Evolutionary conservation across 2,888 invertebrate species (phyloP).

Genomic region (Pogonocherus hispidulus): DNA sequence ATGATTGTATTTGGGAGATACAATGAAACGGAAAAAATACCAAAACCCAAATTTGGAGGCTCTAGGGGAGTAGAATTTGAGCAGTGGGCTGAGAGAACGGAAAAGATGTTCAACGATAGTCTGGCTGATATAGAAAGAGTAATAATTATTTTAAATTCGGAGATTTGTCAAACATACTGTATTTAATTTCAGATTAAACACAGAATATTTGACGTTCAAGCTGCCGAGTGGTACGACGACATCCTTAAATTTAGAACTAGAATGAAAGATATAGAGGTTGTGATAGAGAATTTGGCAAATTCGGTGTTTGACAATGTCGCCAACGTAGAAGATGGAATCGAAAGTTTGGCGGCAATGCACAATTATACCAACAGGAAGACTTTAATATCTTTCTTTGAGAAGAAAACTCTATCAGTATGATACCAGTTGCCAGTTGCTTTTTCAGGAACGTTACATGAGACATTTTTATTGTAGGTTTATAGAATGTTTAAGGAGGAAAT

Average conservation of each 20-base stretch:
- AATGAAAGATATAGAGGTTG: constrained; percentile 79
- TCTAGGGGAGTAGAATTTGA: constrained; percentile 79
- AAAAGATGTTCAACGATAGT: constrained; percentile 79
- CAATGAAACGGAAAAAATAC: constrained; percentile 80
- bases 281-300: constrained; percentile 86
- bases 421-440: background rate
- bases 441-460: background rate
- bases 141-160: too few species aligned
- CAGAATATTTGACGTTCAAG: constrained; percentile 83
- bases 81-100: constrained; percentile 78
- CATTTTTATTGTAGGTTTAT: constrained; percentile 73
- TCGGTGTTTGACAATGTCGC: constrained; percentile 84
- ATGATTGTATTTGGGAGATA: constrained; percentile 89
- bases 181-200: constrained; percentile 71
- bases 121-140: constrained; percentile 73
- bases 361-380: constrained; percentile 84
- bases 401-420: constrained; percentile 75
- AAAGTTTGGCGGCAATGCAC: constrained; percentile 82
- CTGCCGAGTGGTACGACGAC: constrained; percentile 86
- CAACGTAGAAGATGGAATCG: constrained; percentile 85
- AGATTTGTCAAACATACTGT: too few species aligned
- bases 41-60: constrained; percentile 83
- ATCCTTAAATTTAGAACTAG: constrained; percentile 74
- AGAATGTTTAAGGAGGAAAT: constrained; percentile 83
- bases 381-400: constrained; percentile 78